Conservation (phyloP, 2,888 invertebrate genomes). For the Spilosoma lubricipeda region DNA sequence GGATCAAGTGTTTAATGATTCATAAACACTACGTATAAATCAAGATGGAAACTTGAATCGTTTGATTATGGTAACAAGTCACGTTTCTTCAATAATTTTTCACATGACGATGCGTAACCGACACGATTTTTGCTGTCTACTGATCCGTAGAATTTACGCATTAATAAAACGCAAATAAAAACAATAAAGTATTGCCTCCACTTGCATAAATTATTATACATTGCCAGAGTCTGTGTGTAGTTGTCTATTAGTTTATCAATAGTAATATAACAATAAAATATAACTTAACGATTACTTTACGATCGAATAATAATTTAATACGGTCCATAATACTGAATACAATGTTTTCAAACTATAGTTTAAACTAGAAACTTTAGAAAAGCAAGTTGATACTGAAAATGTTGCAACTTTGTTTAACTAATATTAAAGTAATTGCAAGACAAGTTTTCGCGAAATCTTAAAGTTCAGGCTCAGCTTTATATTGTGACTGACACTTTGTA, state of each 20-base stretch:
- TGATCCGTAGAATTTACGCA: not conserved
- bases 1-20: constrained; percentile 32
- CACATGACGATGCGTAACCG: constrained; percentile 4
- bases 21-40: constrained; percentile 50
- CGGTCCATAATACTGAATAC: no score
- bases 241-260: no score
- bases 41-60: constrained; percentile 59
- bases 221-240: no score
- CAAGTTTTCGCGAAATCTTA: not conserved
- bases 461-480: not conserved
- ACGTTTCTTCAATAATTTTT: constrained; percentile 27
- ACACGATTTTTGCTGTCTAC: not conserved
- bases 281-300: no score
- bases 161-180: not conserved
- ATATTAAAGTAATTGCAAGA: constrained; percentile 10
- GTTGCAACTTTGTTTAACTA: constrained; percentile 19
- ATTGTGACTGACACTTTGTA: not conserved
- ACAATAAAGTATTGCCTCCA: not conserved
- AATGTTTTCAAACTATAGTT: not conserved
- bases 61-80: constrained; percentile 62
- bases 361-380: not conserved
- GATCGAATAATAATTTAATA: not conserved
- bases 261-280: no score
- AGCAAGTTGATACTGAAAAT: constrained; percentile 18
- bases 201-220: not conserved